These are phyloP conservation scores for Caerostris darwini DNA, from an alignment of 1,140 invertebrate genomes.

Conservation along the genomic window DNA sequence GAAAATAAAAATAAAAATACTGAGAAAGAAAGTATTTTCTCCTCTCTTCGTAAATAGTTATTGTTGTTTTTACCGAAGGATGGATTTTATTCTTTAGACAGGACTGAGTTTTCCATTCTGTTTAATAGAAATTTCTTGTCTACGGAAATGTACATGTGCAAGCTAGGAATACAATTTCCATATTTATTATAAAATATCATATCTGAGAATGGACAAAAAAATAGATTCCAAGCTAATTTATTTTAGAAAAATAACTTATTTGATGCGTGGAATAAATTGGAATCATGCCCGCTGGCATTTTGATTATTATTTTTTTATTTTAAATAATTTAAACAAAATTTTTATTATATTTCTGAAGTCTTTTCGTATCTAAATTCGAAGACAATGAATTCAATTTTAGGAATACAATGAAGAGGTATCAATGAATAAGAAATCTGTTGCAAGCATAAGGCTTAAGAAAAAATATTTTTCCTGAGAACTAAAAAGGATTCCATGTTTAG, in stretches of 20 bases:
- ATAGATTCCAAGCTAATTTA: constrained; percentile 10
- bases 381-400: no score
- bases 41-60: not conserved
- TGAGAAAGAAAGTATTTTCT: constrained; percentile 14
- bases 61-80: not conserved
- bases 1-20: not conserved
- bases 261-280: not conserved
- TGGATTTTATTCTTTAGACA: not conserved
- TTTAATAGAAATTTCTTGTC: not conserved
- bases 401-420: no score
- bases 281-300: not conserved
- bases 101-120: not conserved
- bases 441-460: no score
- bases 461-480: no score
- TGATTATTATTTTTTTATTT: not conserved
- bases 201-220: constrained; percentile 13
- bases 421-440: no score
- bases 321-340: not conserved
- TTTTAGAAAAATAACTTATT: constrained; percentile 42
- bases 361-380: no score
- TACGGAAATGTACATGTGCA: not conserved
- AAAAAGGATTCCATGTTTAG: no score
- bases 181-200: constrained; percentile 47
- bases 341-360: no score
- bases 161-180: constrained; percentile 10